Percentiles rank a stretch among this genome's conserved stretches.
phyloP scores from a whole-genome alignment of 2,113 vertebrate genomes.

The Macquaria australasica region DNA sequence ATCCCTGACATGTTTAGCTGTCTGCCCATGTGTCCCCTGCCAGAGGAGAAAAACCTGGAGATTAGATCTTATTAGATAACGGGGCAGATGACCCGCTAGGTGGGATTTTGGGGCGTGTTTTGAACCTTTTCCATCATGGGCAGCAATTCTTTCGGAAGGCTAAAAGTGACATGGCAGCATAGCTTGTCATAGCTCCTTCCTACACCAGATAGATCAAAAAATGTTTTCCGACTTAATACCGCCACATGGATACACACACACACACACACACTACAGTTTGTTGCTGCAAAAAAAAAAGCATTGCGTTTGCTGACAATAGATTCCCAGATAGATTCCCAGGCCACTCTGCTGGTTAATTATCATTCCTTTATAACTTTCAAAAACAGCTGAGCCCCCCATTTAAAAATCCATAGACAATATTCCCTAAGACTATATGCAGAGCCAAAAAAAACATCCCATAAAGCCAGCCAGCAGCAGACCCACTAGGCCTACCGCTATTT shows the following conservation, averaged over 20 bases:
- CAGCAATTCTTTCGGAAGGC: constrained; percentile 44
- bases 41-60: constrained; percentile 64
- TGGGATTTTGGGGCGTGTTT: constrained; percentile 61
- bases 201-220: constrained; percentile 16
- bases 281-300: not conserved
- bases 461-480: constrained; percentile 35
- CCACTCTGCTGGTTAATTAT: constrained; percentile 62
- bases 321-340: constrained; percentile 34
- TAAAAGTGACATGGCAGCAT: constrained; percentile 35
- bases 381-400: constrained; percentile 61
- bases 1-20: constrained; percentile 63
- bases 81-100: constrained; percentile 59
- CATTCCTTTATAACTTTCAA: constrained; percentile 52
- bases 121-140: constrained; percentile 61
- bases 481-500: constrained; percentile 17
- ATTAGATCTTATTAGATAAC: constrained; percentile 77
- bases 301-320: constrained; percentile 45
- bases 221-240: not conserved
- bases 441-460: constrained; percentile 18
- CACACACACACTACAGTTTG: not conserved
- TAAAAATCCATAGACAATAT: constrained; percentile 58
- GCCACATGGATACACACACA: not conserved
- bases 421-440: constrained; percentile 37
- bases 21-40: constrained; percentile 60
- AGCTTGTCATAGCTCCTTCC: constrained; percentile 24